These are phyloP conservation scores for Parotia lawesii DNA, from an alignment of 2,113 vertebrate genomes.

Conservation along the genomic window DNA sequence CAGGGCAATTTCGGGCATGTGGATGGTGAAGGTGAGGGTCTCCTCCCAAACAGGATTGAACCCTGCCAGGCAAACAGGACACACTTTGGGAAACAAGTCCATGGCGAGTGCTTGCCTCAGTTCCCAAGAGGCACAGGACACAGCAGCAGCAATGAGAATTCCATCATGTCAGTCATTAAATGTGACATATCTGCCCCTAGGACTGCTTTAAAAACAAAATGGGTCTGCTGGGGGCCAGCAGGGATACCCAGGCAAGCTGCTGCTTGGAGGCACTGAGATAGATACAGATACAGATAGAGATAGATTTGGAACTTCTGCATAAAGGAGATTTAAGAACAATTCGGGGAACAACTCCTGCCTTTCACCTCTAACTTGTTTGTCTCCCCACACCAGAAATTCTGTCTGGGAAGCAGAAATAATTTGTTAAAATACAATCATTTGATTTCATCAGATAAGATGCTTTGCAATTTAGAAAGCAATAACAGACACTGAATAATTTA, in stretches of 20 bases:
- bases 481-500: not conserved
- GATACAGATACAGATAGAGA: not conserved
- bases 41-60: constrained; percentile 99
- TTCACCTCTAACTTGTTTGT: not conserved
- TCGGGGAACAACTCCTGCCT: not conserved
- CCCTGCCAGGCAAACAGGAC: constrained; percentile 69
- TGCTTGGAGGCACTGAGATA: not conserved
- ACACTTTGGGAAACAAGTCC: not conserved
- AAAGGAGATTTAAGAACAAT: not conserved
- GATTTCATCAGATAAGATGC: not conserved
- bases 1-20: constrained; percentile 92
- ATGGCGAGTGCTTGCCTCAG: accelerated
- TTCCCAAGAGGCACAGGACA: not conserved
- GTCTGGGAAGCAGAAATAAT: not conserved
- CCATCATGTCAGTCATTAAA: not conserved
- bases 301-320: not conserved
- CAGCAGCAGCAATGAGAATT: not conserved
- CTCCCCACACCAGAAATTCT: not conserved
- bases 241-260: not conserved
- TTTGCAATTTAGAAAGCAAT: not conserved
- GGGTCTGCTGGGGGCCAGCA: not conserved
- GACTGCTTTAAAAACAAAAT: not conserved
- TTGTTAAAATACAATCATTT: not conserved
- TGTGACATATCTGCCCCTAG: not conserved
- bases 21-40: constrained; percentile 91